Percentiles rank a stretch among this genome's conserved stretches.
phyloP scores from a whole-genome alignment of 2,797 vertebrate species.

The Austrolebias charrua region DNA sequence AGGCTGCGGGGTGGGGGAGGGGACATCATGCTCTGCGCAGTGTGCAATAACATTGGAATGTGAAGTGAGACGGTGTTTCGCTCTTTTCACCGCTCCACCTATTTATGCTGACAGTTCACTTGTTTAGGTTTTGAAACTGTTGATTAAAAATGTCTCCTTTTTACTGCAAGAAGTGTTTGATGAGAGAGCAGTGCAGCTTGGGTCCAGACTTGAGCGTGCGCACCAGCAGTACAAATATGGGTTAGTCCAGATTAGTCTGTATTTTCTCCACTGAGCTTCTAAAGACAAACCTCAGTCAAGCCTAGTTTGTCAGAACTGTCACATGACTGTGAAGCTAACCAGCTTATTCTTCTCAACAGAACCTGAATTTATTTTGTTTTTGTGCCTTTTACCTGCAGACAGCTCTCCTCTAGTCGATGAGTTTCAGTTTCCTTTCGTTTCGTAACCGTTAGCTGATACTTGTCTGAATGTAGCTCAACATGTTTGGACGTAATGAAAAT shows the following conservation, averaged over 20 bases:
- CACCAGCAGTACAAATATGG: neutral
- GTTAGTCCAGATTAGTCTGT: slow-evolving; percentile 7
- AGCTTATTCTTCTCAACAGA: slow-evolving; percentile 5
- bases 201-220: slow-evolving; percentile 15
- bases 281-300: slow-evolving; percentile 20
- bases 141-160: slow-evolving; percentile 10
- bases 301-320: slow-evolving; percentile 14
- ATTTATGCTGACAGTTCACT: slow-evolving; percentile 8
- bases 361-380: no score
- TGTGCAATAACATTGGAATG: slow-evolving; percentile 70
- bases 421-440: no score
- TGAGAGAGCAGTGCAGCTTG: slow-evolving; percentile 20
- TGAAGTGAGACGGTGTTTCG: slow-evolving; percentile 38
- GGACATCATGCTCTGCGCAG: slow-evolving; percentile 46
- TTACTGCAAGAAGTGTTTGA: slow-evolving; percentile 19
- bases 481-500: no score
- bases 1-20: slow-evolving; percentile 59
- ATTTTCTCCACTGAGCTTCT: slow-evolving; percentile 20
- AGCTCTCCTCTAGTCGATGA: no score
- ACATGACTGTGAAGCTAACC: slow-evolving; percentile 33
- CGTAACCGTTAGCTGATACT: no score
- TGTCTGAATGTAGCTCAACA: no score
- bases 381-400: no score
- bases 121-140: neutral
- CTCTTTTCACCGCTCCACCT: slow-evolving; percentile 21